phyloP scores from a whole-genome alignment of 2,797 vertebrate species.

The Hipposideros larvatus region DNA sequence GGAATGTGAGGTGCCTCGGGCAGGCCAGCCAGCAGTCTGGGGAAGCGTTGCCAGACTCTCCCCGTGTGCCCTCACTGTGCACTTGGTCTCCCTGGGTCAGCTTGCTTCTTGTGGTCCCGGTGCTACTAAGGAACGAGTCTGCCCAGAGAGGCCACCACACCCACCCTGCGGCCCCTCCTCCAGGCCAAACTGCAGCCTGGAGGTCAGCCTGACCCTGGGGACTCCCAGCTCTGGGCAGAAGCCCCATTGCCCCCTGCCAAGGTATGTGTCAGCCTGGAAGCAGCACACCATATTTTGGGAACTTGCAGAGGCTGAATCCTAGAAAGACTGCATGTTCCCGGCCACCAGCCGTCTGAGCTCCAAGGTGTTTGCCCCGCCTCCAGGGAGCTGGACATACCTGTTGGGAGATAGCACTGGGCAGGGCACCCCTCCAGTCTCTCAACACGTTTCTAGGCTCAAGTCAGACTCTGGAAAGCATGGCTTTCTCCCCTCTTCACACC shows the following conservation, averaged over 20 bases:
- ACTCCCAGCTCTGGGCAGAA: constrained; percentile 69
- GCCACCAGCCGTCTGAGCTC: not conserved
- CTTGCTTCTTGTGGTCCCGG: not conserved
- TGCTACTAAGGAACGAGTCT: not conserved
- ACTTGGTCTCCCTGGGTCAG: not conserved
- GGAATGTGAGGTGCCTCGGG: not conserved
- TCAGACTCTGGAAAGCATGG: constrained; percentile 34
- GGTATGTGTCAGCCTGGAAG: constrained; percentile 70
- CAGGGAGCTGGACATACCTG: not conserved
- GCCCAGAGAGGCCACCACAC: not conserved
- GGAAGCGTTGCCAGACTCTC: not conserved
- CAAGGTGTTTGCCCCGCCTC: not conserved
- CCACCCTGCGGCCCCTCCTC: not conserved
- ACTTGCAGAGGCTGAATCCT: constrained; percentile 71
- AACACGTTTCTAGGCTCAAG: constrained; percentile 52
- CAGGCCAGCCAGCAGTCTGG: not conserved
- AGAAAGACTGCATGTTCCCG: constrained; percentile 65
- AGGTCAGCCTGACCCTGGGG: constrained; percentile 71
- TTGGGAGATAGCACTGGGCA: not conserved
- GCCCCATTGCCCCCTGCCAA: constrained; percentile 47
- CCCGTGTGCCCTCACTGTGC: not conserved
- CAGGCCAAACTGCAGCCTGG: constrained; percentile 17
- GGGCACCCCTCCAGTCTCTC: not conserved
- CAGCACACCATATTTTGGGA: constrained; percentile 44
- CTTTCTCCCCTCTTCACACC: not conserved